A percentile compares a stretch with the other conserved stretches of the same genome.
Conservation (phyloP, 1,140 invertebrate species). For the Pseudomyrmex flavicornis region DNA sequence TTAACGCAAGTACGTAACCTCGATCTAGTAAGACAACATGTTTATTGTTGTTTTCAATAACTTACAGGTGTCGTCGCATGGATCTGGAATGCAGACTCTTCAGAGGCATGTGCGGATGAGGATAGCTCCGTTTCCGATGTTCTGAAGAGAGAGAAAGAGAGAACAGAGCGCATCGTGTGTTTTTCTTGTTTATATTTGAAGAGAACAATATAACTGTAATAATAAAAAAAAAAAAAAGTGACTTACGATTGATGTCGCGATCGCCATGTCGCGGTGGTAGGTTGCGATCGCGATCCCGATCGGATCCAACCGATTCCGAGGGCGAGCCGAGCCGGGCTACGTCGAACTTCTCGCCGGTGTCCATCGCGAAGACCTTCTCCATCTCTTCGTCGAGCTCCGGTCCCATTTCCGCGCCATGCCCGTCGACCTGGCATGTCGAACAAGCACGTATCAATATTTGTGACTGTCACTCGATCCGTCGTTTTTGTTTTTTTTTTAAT, state of each 20-base stretch:
- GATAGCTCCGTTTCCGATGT: constrained; percentile 88
- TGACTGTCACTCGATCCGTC: too few relatives aligned
- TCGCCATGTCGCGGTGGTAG: constrained; percentile 85
- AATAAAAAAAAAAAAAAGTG: neutral
- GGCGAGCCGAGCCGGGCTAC: constrained; percentile 86
- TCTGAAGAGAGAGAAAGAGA: constrained; percentile 79
- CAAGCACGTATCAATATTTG: neutral
- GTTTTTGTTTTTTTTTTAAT: neutral
- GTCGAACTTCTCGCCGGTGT: constrained; percentile 87
- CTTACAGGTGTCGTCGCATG: constrained; percentile 84
- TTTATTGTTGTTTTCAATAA: constrained; percentile 42
- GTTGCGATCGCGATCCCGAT: constrained; percentile 84
- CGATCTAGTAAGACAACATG: too few relatives aligned
- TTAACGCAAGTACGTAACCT: too few relatives aligned
- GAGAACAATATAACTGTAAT: neutral
- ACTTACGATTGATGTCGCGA: constrained; percentile 86
- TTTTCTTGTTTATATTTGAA: neutral
- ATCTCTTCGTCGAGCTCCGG: constrained; percentile 91
- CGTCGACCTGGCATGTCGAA: constrained; percentile 80
- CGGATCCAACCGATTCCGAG: constrained; percentile 84
- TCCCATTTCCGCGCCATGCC: constrained; percentile 87
- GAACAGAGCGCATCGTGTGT: neutral
- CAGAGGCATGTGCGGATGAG: constrained; percentile 88
- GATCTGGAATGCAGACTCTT: constrained; percentile 85
- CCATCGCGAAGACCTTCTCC: constrained; percentile 90